A percentile compares a stretch with the other conserved stretches of the same genome.
Evolutionary conservation across 2,113 vertebrate genomes (phyloP).

Genomic region (Prionailurus bengalensis): DNA sequence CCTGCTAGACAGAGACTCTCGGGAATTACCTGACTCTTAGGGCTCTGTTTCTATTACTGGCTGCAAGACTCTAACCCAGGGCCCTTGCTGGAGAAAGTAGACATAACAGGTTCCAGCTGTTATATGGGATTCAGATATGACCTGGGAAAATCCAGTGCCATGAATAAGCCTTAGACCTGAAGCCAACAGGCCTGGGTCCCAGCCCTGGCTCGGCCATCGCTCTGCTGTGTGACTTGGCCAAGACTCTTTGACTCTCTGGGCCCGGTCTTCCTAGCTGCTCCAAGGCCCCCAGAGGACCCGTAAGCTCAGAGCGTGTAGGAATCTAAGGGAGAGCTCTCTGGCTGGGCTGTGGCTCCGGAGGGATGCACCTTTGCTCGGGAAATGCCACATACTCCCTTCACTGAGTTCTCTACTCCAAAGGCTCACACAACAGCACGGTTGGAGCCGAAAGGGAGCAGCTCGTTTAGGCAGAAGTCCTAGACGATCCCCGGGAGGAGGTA

Average conservation of each 20-base stretch:
- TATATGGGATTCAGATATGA: not conserved
- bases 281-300: not conserved
- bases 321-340: not conserved
- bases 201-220: not conserved
- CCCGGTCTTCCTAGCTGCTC: not conserved
- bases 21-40: not conserved
- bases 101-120: slow-evolving; percentile 48
- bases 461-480: not conserved
- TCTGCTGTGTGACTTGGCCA: slow-evolving; percentile 38
- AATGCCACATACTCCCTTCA: not conserved
- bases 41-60: not conserved
- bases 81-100: slow-evolving; percentile 26
- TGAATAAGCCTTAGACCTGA: not conserved
- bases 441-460: not conserved
- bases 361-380: not conserved
- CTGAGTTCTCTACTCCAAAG: not conserved
- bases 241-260: not conserved
- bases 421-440: not conserved
- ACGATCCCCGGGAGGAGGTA: not conserved
- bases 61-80: not conserved
- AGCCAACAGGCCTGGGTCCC: not conserved
- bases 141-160: slow-evolving; percentile 14
- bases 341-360: not conserved
- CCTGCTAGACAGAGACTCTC: not conserved
- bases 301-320: not conserved